Base-by-base conservation (phyloP, 1,140 invertebrate genomes). In the Macrosteles quadrilineatus region DNA sequence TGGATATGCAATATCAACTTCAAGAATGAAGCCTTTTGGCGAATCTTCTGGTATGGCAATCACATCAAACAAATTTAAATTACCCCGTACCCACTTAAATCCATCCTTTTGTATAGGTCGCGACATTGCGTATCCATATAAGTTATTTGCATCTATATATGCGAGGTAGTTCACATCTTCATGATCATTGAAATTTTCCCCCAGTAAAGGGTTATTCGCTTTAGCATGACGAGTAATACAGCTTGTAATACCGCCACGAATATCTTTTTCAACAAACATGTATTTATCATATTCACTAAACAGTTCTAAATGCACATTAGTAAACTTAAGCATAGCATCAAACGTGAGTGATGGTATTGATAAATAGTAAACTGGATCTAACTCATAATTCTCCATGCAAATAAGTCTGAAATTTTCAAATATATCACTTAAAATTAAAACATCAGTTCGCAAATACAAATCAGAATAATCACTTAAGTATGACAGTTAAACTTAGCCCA, bases 81-180 rank as follows among this genome's bases (percentile, higher is more conserved):
- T 55, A 76, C 74, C 72, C 73, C 4, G 67, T 21, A 80, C 64
- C 81, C 81, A 86, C 73, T 81, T 59, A 78, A 85, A 86, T 32
- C 76, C 72, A 31, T 68, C 70, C 23, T 72, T 73, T 21, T 83
- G 83, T 45, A 85, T 74, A 70, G 70, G 74, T 71, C 81, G 73
- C 21, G 75, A 79, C 82, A 86, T 83, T 12, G 80, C 79, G 66
- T 73, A 79, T 12, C 84, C 84, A 80, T 87, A 87, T 53, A 85
- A 74, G 77, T 86, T 85, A 74, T 85, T 86, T 11, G 77, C 79
- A 81, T 86, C 84, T 21, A 80, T 78, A 77, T 85, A 85, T 27
- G 77, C 73, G n/a, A 85, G 57, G 76, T 77, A 83, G 14, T 75
- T 77, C 36, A 53, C 65, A 23, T 67, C 57, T 72, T 80, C 68